These are phyloP conservation scores for Melanostoma scalare DNA, from an alignment of 2,888 invertebrate genomes.

Conservation along the genomic window DNA sequence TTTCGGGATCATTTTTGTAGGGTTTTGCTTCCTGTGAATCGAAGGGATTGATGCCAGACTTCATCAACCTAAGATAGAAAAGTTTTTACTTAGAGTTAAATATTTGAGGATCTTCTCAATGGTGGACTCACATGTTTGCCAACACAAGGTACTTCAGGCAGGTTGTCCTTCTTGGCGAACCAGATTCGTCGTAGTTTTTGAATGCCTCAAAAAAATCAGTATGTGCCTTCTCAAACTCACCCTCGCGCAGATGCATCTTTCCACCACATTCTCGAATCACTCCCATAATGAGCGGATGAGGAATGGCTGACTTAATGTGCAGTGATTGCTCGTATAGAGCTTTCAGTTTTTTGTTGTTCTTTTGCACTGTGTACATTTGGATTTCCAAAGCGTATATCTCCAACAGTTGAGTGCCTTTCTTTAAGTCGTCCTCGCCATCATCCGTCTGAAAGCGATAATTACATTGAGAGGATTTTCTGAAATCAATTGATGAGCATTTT, in stretches of 20 bases:
- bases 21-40: constrained; percentile 99
- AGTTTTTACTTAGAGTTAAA: neutral
- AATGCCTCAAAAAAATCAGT: constrained; percentile 99
- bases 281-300: constrained; percentile 99
- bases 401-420: constrained; percentile 97
- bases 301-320: constrained; percentile 99
- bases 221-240: constrained; percentile 99
- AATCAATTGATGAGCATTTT: neutral
- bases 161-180: constrained; percentile 96
- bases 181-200: constrained; percentile 99
- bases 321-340: constrained; percentile 98
- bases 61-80: constrained; percentile 91
- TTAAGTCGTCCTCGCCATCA: constrained; percentile 98
- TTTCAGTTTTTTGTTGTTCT: constrained; percentile 98
- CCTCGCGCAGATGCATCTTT: constrained; percentile 99
- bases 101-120: neutral
- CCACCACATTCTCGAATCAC: constrained; percentile 99
- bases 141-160: constrained; percentile 98
- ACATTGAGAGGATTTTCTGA: constrained; percentile 30
- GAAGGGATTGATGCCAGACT: constrained; percentile 99
- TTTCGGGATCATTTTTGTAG: constrained; percentile 99
- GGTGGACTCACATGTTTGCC: constrained; percentile 94
- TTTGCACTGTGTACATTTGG: constrained; percentile 99
- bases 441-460: constrained; percentile 87
- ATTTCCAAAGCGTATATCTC: constrained; percentile 99